Conservation (phyloP, 2,797 vertebrate species). For the Mastacembelus armatus region DNA sequence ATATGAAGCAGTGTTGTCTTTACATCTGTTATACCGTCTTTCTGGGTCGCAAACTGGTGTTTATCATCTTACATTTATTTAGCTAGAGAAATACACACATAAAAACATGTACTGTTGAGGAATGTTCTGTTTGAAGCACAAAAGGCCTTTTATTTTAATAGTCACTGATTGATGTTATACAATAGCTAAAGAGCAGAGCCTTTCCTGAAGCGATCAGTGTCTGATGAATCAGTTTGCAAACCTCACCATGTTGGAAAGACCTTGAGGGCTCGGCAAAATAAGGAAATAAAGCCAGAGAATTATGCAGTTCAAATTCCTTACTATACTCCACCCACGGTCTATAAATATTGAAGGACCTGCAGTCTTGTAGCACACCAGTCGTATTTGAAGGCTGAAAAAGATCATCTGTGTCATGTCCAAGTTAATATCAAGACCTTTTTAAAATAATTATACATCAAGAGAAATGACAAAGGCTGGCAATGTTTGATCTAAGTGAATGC, state of each 20-base stretch:
- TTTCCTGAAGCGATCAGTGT: background rate
- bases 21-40: too few relatives aligned
- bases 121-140: too few relatives aligned
- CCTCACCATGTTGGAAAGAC: slow-evolving; percentile 10
- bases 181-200: background rate
- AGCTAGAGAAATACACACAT: too few relatives aligned
- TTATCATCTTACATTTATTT: too few relatives aligned
- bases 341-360: slow-evolving; percentile 74
- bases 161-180: background rate
- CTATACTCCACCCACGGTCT: slow-evolving; percentile 74
- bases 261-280: slow-evolving; percentile 30
- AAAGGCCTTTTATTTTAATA: background rate
- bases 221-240: slow-evolving; percentile 6
- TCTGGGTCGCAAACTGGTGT: too few relatives aligned
- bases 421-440: slow-evolving; percentile 52
- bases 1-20: too few relatives aligned
- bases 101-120: too few relatives aligned
- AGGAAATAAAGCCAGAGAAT: slow-evolving; percentile 34
- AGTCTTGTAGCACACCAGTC: slow-evolving; percentile 52
- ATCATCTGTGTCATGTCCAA: slow-evolving; percentile 62
- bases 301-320: slow-evolving; percentile 50
- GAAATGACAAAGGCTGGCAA: slow-evolving; percentile 31
- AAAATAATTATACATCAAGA: slow-evolving; percentile 61
- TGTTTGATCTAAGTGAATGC: slow-evolving; percentile 27
- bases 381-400: slow-evolving; percentile 48